A percentile compares a stretch with the other conserved stretches of the same genome.
These are phyloP conservation scores for Crenichthys baileyi DNA, from an alignment of 2,797 vertebrate genomes.

Conservation along the genomic window DNA sequence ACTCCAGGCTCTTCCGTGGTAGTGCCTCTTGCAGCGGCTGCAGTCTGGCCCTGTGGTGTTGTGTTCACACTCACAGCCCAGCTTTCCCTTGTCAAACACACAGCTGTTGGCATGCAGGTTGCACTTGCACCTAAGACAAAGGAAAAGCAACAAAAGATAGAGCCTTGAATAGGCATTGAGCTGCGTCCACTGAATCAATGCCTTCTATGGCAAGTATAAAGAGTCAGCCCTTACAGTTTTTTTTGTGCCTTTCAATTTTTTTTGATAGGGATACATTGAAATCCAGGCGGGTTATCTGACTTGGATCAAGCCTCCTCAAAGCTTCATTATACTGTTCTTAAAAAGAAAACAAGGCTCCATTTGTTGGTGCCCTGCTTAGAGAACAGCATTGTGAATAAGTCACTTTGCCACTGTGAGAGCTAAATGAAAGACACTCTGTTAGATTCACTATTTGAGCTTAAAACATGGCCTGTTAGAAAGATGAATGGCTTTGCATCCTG, in stretches of 20 bases:
- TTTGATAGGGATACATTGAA: constrained; percentile 63
- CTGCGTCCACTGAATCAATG: constrained; percentile 47
- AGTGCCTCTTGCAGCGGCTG: constrained; percentile 97
- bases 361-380: constrained; percentile 68
- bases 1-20: constrained; percentile 95
- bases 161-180: constrained; percentile 60
- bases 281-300: constrained; percentile 65
- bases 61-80: constrained; percentile 97
- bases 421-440: constrained; percentile 72
- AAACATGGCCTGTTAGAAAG: constrained; percentile 66
- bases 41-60: constrained; percentile 98
- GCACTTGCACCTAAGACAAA: constrained; percentile 92
- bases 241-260: constrained; percentile 58
- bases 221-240: constrained; percentile 41
- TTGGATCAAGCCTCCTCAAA: constrained; percentile 59
- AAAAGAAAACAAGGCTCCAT: constrained; percentile 66
- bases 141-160: constrained; percentile 57
- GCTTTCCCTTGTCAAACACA: constrained; percentile 94
- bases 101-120: constrained; percentile 98
- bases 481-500: constrained; percentile 41
- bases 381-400: constrained; percentile 65
- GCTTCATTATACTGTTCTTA: constrained; percentile 67
- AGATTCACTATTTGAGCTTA: constrained; percentile 66
- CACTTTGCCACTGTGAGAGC: constrained; percentile 66
- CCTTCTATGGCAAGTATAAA: constrained; percentile 38